A percentile compares a stretch with the other conserved stretches of the same genome.
These are phyloP conservation scores for Pteropus rufus DNA, from an alignment of 2,797 vertebrate species.

Conservation along the genomic window DNA sequence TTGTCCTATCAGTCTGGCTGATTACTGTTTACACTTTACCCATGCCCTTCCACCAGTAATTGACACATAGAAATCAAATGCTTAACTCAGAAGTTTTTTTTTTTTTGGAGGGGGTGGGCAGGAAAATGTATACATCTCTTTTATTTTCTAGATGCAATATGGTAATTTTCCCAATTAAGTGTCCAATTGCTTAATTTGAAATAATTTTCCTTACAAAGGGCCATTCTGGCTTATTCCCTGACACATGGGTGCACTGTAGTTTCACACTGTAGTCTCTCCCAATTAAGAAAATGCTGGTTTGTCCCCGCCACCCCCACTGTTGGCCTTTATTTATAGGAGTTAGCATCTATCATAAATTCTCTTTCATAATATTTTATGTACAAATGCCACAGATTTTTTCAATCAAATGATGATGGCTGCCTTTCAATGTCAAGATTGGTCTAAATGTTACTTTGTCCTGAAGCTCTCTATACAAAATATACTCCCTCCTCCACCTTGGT, in stretches of 20 bases:
- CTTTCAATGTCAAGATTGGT: not conserved
- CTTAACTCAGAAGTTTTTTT: not conserved
- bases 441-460: not conserved
- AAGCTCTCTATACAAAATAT: not conserved
- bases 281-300: not conserved
- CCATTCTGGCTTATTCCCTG: not conserved
- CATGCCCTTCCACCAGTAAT: not conserved
- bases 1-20: not conserved
- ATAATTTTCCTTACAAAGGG: not conserved
- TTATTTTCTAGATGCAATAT: constrained; percentile 6
- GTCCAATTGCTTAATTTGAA: constrained; percentile 5
- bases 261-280: not conserved
- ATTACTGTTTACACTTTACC: constrained; percentile 9
- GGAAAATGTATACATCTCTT: not conserved
- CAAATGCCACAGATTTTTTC: not conserved
- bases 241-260: not conserved
- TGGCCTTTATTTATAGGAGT: constrained; percentile 23
- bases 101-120: not conserved
- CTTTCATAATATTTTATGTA: not conserved
- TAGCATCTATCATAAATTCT: constrained; percentile 36
- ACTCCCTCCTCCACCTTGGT: not conserved
- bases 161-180: not conserved
- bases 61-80: constrained; percentile 11
- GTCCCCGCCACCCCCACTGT: no score
- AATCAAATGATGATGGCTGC: not conserved